These are phyloP conservation scores for Epicampocera succincta DNA, from an alignment of 2,888 invertebrate species.

Conservation along the genomic window DNA sequence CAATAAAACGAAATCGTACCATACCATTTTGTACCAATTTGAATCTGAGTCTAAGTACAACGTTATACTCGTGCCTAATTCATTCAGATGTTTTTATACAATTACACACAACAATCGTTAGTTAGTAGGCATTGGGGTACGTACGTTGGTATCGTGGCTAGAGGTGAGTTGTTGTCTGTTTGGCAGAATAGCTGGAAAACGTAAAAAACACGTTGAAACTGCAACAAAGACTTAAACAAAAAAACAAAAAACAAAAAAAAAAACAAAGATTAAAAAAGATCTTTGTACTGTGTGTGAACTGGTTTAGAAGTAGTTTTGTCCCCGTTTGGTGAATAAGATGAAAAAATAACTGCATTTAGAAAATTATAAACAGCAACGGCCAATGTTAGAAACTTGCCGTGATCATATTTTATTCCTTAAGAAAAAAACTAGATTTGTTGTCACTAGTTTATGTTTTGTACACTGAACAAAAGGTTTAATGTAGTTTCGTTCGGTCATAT, in stretches of 20 bases:
- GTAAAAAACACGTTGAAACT: slow-evolving; percentile 33
- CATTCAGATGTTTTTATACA: not conserved
- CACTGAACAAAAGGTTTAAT: slow-evolving; percentile 18
- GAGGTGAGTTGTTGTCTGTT: slow-evolving; percentile 45
- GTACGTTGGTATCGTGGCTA: slow-evolving; percentile 18
- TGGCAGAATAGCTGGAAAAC: slow-evolving; percentile 11
- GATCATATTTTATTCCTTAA: slow-evolving; percentile 52
- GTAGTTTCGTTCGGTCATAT: not conserved
- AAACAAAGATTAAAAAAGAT: slow-evolving; percentile 46
- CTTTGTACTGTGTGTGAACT: slow-evolving; percentile 69
- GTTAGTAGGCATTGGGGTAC: not conserved
- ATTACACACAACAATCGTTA: not conserved
- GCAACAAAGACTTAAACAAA: slow-evolving; percentile 37
- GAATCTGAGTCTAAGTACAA: too few relatives aligned
- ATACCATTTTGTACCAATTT: too few relatives aligned
- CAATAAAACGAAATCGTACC: too few relatives aligned
- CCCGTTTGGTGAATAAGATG: slow-evolving; percentile 62
- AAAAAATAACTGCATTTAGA: slow-evolving; percentile 67
- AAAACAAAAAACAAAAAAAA: slow-evolving; percentile 23
- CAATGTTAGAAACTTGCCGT: slow-evolving; percentile 45
- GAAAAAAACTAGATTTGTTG: slow-evolving; percentile 55
- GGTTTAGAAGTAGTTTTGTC: slow-evolving; percentile 68
- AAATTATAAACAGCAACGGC: slow-evolving; percentile 45
- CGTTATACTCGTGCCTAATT: not conserved
- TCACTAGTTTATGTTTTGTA: slow-evolving; percentile 19